Base-by-base conservation (phyloP, 2,113 vertebrate species). In the Tychaedon coryphoeus region DNA sequence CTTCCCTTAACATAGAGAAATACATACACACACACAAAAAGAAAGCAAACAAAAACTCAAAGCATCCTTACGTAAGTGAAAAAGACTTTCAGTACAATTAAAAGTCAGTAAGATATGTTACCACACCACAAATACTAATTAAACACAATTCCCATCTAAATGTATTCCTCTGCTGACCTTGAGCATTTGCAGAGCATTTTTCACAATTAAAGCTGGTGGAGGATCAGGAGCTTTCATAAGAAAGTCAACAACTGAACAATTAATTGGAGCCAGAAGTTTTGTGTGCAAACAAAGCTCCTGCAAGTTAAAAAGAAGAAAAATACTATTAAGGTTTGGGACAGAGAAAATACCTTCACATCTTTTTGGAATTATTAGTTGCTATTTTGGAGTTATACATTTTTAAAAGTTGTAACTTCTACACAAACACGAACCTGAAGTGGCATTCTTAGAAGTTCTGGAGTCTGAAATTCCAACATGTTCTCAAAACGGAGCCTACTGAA, bases 161-260 rank as follows among this genome's bases (percentile, higher is more conserved):
- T 19, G 8, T n/a, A 36, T 19, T 79, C 13, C 6, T 56, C 28
- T 42, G 88, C 96, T 95, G 96, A 99, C 99, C 99, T 99, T 99
- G 10, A 99, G 98, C 98, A 99, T 98, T 47, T 99, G 98, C 23
- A 99, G 98, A 74, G 99, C 99, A 79, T 99, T 99, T 88, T 95
- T 98, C 85, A 99, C 98, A 77, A 98, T 98, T 94, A 99, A 95
- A 65, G 97, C 88, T 66, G 98, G 98, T 60, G 99, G 99, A 58
- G 99, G 99, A 91, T 99, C 99, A 45, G 99, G 99, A 62, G 99
- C 99, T 98, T 98, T 99, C 95, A 98, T 98, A 67, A 99, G 97
- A 87, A 99, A 99, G 64, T 99, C 99, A 6, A 98, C 98, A 79
- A 99, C 86, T 26, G 98, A 78, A 96, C 98, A 99, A 60, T 97